Evolutionary conservation across 2,888 invertebrate genomes (phyloP).

Genomic region (Campoplex capitator): DNA sequence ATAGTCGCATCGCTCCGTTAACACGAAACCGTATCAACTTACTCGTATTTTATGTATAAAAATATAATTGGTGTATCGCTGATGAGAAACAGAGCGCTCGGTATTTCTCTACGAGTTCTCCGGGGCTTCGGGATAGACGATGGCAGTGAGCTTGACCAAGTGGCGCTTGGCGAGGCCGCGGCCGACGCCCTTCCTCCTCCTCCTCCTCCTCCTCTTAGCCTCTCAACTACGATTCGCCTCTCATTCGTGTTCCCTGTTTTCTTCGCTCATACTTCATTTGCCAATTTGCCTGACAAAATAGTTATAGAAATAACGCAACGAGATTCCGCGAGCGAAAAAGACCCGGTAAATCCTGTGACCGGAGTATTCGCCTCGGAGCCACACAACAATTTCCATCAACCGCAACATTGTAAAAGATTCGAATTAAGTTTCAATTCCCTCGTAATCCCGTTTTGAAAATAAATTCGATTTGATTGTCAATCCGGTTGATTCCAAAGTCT

Average conservation of each 20-base stretch:
- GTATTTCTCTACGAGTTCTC: background rate
- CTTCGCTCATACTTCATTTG: constrained; percentile 19
- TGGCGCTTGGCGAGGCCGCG: constrained; percentile 83
- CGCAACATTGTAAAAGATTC: background rate
- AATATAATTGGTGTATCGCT: background rate
- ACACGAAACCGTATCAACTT: background rate
- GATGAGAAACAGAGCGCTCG: constrained; percentile 30
- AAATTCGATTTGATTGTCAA: background rate
- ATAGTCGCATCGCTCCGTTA: background rate
- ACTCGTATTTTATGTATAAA: background rate
- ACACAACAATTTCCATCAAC: background rate
- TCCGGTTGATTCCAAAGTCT: too few relatives aligned
- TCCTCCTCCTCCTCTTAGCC: constrained; percentile 69
- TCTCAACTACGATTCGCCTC: constrained; percentile 5
- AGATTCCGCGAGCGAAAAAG: background rate
- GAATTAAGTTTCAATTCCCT: background rate
- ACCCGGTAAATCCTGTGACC: background rate
- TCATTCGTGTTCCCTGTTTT: constrained; percentile 17
- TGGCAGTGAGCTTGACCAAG: constrained; percentile 83
- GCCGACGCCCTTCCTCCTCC: constrained; percentile 83
- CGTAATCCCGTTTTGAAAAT: background rate
- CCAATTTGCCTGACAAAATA: constrained; percentile 20
- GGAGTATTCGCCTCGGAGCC: background rate
- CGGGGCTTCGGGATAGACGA: constrained; percentile 74
- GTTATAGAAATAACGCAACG: background rate